Evolutionary conservation across 53 echinoderm and acorn worm genomes (phyloP), one percentile per base, ranked within the genome.

Genomic region (Patiria pectinifera): DNA sequence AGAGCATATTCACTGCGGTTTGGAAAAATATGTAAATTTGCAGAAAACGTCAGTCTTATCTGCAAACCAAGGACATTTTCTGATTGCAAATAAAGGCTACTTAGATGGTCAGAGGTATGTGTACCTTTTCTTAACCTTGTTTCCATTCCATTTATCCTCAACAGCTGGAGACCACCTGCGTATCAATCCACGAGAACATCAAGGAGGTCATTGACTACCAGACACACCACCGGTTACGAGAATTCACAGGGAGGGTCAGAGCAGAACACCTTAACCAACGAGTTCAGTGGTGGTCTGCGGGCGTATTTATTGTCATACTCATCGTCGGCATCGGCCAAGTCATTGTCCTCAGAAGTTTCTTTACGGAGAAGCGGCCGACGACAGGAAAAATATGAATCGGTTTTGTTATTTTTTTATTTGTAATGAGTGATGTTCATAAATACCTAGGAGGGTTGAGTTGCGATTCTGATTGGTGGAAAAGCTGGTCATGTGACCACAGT

Each of bases 151-250:
- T 53, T 85, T 53, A 74, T 80, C 58, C 72, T 53, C 61, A 81
- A 26, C 94, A 98, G 98, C 25, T 98, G 93, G 98, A 98, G 89
- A 96, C 98, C 21, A 94, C 98, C 21, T 95, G 96, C 70, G 98
- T 98, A 12, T 94, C 96, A 11, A 98, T 98, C 78, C 98, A 96
- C 71, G 98, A 98, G 91, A 95, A 93, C 4, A 87, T 98, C 6
- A 98, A 98, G 80, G 92, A 94, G 18, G 89, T 98, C 61, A 89
- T 96, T 44, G 95, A 96, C 82, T 98, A 95, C 92, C 98, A 98
- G 93, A 98, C 98, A 2, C 98, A 95, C 88, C 94, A 95, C 63
- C 94, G 98, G 87, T 96, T 98, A 95, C 98, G 98, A 58, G 98
- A 98, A 89, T 94, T 95, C 15, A 93, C 94, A 71, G 94, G 95